phyloP scores from a whole-genome alignment of 2,113 vertebrate species.

The Lota lota region DNA sequence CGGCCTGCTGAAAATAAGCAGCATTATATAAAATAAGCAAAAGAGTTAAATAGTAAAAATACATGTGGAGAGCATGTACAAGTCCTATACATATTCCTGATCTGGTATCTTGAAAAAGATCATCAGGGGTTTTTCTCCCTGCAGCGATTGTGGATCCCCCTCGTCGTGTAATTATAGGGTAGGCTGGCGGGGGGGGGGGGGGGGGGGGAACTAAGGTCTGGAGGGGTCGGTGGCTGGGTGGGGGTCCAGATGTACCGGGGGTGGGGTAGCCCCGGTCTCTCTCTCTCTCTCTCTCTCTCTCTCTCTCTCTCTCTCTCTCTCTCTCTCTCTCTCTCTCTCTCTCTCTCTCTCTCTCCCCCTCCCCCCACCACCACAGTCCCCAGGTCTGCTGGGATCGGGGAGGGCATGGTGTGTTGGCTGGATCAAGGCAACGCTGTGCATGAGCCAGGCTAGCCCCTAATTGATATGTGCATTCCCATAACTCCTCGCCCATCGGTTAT shows the following conservation, averaged over 20 bases:
- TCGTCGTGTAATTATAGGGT: neutral
- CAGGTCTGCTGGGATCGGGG: constrained; percentile 53
- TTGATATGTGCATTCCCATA: constrained; percentile 63
- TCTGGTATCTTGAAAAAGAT: no score
- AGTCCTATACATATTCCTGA: no score
- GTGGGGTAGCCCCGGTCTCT: neutral
- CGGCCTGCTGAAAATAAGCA: no score
- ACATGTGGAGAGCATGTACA: no score
- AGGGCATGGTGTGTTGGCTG: constrained; percentile 53
- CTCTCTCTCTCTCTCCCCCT: neutral
- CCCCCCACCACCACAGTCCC: constrained; percentile 44
- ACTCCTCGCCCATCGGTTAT: no score
- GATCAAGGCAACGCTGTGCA: constrained; percentile 57
- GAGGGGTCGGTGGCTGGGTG: neutral
- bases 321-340: neutral
- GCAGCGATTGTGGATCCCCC: no score
- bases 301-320: no score
- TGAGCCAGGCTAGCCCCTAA: constrained; percentile 54
- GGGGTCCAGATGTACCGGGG: constrained; percentile 57
- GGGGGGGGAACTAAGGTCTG: neutral
- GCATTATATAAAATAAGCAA: no score
- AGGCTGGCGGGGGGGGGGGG: neutral
- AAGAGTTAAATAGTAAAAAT: no score
- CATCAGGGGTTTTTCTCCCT: no score
- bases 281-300: neutral